A percentile compares a stretch with the other conserved stretches of the same genome.
phyloP scores from a whole-genome alignment of 2,113 vertebrate species.

The Seriola aureovittata region DNA sequence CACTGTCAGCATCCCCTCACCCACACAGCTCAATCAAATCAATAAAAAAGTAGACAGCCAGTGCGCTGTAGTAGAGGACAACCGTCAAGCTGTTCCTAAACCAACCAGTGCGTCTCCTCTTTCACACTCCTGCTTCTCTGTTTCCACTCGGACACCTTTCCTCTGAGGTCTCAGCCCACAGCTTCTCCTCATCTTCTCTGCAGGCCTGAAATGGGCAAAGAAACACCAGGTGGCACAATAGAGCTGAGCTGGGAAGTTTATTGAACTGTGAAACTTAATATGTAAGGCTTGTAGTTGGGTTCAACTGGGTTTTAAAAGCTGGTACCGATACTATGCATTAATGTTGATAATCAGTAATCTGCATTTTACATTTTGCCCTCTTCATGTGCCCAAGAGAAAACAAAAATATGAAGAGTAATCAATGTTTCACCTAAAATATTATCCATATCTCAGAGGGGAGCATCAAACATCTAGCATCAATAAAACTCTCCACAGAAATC shows the following conservation, averaged over 20 bases:
- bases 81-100: slow-evolving; percentile 26
- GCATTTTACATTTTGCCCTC: neutral
- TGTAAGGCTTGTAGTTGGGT: neutral
- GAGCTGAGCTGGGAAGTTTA: slow-evolving; percentile 46
- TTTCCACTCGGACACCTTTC: slow-evolving; percentile 12
- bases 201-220: slow-evolving; percentile 23
- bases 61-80: slow-evolving; percentile 28
- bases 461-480: neutral
- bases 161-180: neutral
- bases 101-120: neutral
- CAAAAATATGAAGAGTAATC: neutral
- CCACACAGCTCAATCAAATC: slow-evolving; percentile 65
- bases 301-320: neutral
- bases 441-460: neutral
- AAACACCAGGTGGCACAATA: slow-evolving; percentile 72
- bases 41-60: slow-evolving; percentile 52
- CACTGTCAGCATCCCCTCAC: slow-evolving; percentile 67
- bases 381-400: neutral
- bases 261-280: slow-evolving; percentile 8
- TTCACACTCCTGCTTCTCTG: slow-evolving; percentile 1
- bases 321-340: neutral
- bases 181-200: neutral
- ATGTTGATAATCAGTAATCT: neutral
- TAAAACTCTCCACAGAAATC: neutral
- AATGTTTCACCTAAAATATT: neutral